Evolutionary conservation across 1,140 invertebrate genomes (phyloP), one percentile per base, ranked within the genome.

Genomic region (Delia radicum): DNA sequence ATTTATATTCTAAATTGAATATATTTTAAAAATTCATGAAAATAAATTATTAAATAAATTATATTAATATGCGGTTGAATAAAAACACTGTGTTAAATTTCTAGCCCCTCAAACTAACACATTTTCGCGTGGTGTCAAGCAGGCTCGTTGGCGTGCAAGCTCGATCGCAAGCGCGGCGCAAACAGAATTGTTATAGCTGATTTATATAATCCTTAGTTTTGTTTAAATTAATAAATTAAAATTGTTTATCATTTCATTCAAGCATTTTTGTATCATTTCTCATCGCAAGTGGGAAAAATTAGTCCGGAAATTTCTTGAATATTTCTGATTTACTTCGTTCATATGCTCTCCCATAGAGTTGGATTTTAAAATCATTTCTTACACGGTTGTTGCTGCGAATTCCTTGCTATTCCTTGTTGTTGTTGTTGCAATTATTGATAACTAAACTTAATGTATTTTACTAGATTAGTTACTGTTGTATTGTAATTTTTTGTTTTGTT

Each of bases 391-490:
- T 62, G 24, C 7, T 62, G 12, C 13, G 7, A 24, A 24, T 74
- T 27, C 18, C 12, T 73, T 73, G 29, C 12, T 61, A 13, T 73
- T 46, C 6, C 61, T n/a, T 28, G 27, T 3, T 29, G 8, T 42
- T 31, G 4, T 63, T 62, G 26, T 63, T 42, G 67, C 48, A 10
- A 33, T 33, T 33, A 21, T 69, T 69, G 31, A 15, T 21, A 33
- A 69, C 65, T 69, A 69, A 33, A 37, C n/a, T 33, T 37, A 69
- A 80, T 84, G 81, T 80, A 80, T 81, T 83, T 80, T 79, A n/a
- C 81, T 84, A 84, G 80, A 80, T 84, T 84, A 84, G 80, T 79
- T 82, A 82, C n/a, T 37, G 8, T 10, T 10, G 24, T 55, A 55
- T 55, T 55, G 48, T 55, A 37, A 79, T 82, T 82, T 79, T 84